Evolutionary conservation across 2,797 vertebrate species (phyloP), one percentile per base, ranked within the genome.

Genomic region (Oreonectes daqikongensis): DNA sequence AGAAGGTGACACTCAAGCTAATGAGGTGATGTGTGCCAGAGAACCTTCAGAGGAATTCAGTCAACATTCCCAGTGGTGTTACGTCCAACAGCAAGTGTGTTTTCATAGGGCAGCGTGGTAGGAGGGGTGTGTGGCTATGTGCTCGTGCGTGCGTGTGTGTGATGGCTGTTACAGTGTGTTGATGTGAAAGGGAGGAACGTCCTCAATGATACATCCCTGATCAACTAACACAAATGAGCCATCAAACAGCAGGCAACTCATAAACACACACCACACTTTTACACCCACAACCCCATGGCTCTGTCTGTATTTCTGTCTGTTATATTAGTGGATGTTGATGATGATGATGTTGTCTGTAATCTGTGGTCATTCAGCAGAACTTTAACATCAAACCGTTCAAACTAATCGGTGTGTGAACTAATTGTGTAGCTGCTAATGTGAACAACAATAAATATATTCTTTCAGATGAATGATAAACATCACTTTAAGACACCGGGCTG

Each of bases 191-290:
- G 79, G 86, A 64, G 3, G 67, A 83, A 84, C 89, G 66, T 60
- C 89, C 88, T 79, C 55, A 86, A 73, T 87, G 91, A 90, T 91
- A 92, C 91, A 90, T 87, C 86, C 84, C 88, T 86, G 90, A 88
- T 94, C 90, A 60, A 88, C 90, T 93, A 91, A 92, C 93, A 91
- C 59, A 91, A 90, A 90, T 86, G 87, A 87, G 83, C 83, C 88
- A 74, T 92, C 86, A 89, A 91, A 90, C 91, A 87, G 88, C 89
- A 89, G 91, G 92, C 90, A 50, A 77, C 83, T 87, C 86, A 88
- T 91, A 90, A 93, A 91, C 79, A 87, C 81, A 32, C 83, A 80
- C 72, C 68, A 73, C 81, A 81, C n/a, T 79, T 79, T 71, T 55
- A 42, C 61, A 26, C 42, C 28, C 38, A 3, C 20, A 57, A 17